Conservation (phyloP, 2,888 invertebrate genomes). For the Ichneumoninae sp. region DNA sequence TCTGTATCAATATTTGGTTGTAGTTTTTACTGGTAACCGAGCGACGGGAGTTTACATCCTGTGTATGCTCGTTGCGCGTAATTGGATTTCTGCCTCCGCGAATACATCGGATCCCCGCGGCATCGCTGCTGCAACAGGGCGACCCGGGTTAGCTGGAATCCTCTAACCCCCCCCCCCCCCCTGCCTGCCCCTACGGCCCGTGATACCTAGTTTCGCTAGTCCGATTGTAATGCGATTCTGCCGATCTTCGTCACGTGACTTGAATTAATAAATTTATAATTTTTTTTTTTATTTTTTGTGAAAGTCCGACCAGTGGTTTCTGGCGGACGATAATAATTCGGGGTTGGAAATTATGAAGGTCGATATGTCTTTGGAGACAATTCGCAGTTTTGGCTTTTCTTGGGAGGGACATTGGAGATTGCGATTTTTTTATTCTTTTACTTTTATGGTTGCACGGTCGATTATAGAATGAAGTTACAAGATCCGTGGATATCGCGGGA, state of each 20-base stretch:
- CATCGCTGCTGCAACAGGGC: constrained; percentile 18
- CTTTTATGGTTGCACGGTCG: not conserved
- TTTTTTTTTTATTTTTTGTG: not conserved
- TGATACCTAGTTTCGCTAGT: constrained; percentile 18
- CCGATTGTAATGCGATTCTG: constrained; percentile 41
- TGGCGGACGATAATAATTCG: too few species aligned
- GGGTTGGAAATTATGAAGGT: too few species aligned
- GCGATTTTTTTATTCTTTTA: not conserved
- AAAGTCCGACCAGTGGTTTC: not conserved
- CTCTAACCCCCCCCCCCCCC: constrained; percentile 2
- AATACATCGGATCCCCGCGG: constrained; percentile 59
- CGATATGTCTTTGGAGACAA: too few species aligned
- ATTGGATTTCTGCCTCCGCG: constrained; percentile 77
- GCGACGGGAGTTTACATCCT: constrained; percentile 75
- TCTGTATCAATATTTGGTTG: constrained; percentile 78
- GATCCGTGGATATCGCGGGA: not conserved
- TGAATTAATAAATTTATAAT: not conserved
- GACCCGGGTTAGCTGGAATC: constrained; percentile 21
- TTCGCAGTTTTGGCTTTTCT: too few species aligned
- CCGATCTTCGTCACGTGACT: constrained; percentile 29
- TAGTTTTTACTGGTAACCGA: constrained; percentile 76
- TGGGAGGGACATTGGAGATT: too few species aligned
- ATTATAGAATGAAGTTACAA: not conserved
- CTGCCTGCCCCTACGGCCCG: not conserved
- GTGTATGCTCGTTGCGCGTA: constrained; percentile 76